Conservation (phyloP, 2,113 vertebrate species). For the Xenopus laevis region DNA sequence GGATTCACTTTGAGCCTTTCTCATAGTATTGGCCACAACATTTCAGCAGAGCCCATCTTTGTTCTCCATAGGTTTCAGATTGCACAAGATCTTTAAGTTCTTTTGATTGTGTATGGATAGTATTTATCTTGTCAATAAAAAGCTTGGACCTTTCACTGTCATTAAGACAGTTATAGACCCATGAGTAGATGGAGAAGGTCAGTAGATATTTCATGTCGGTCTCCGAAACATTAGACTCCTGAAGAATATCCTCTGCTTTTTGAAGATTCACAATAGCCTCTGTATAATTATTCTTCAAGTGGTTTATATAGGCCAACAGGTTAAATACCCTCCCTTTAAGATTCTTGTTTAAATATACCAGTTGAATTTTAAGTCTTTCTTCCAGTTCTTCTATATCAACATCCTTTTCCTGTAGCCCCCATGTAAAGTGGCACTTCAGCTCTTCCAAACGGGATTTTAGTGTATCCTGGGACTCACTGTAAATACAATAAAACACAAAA, state of each 20-base stretch:
- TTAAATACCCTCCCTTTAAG: constrained; percentile 57
- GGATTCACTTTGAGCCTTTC: constrained; percentile 62
- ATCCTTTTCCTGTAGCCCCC: constrained; percentile 51
- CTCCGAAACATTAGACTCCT: constrained; percentile 42
- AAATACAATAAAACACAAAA: too few species aligned
- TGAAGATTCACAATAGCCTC: constrained; percentile 60
- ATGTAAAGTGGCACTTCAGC: too few species aligned
- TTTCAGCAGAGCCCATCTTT: constrained; percentile 68
- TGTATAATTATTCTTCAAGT: constrained; percentile 59
- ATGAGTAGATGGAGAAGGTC: constrained; percentile 73
- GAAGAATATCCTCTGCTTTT: constrained; percentile 59
- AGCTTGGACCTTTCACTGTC: constrained; percentile 51
- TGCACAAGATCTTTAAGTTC: constrained; percentile 38
- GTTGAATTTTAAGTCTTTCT: constrained; percentile 53
- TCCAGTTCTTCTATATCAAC: constrained; percentile 58
- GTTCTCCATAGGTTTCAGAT: constrained; percentile 63
- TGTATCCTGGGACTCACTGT: too few species aligned
- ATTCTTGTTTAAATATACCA: constrained; percentile 45
- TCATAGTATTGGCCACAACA: constrained; percentile 59
- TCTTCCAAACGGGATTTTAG: too few species aligned
- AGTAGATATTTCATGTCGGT: constrained; percentile 56
- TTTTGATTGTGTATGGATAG: constrained; percentile 45
- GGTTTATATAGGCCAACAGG: constrained; percentile 63
- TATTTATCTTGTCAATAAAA: constrained; percentile 59
- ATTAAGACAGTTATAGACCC: constrained; percentile 66